These are phyloP conservation scores for Drosophila meridiana DNA, from an alignment of 2,888 invertebrate species.

Conservation along the genomic window DNA sequence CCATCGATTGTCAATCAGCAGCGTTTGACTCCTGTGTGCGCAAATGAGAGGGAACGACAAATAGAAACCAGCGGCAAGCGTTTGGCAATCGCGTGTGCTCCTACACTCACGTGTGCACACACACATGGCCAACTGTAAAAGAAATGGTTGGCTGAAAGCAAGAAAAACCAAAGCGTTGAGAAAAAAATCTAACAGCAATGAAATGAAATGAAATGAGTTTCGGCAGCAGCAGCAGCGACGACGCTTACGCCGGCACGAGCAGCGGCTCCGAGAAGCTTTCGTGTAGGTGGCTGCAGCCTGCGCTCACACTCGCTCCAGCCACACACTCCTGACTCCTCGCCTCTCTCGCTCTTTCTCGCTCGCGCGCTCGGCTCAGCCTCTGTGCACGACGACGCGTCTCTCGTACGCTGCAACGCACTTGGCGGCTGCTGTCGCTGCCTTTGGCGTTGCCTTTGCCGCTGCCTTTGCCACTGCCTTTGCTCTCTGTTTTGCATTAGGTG, in stretches of 20 bases:
- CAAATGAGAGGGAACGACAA: conserved; percentile 68
- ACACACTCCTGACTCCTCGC: not conserved
- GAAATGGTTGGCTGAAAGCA: conserved; percentile 64
- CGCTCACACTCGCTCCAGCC: not conserved
- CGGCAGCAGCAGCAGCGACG: conserved; percentile 44
- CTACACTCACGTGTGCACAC: conserved; percentile 15
- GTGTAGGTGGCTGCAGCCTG: conserved; percentile 52
- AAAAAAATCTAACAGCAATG: conserved; percentile 59
- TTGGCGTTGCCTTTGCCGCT: conserved; percentile 11
- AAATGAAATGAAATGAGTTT: conserved; percentile 65
- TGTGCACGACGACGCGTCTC: conserved; percentile 50
- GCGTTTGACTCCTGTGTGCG: conserved; percentile 67
- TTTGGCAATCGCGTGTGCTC: conserved; percentile 45
- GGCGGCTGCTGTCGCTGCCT: conserved; percentile 28
- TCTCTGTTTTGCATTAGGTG: conserved; percentile 65
- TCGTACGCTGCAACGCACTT: conserved; percentile 53
- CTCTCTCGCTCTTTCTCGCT: not conserved
- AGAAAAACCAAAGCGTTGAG: conserved; percentile 42
- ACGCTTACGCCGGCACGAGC: conserved; percentile 44
- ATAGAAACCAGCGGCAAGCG: conserved; percentile 35
- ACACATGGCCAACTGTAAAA: conserved; percentile 57
- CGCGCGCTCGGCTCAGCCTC: conserved; percentile 35
- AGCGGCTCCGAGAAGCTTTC: conserved; percentile 50
- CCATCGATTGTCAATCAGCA: conserved; percentile 81
- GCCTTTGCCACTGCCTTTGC: conserved; percentile 23